A percentile compares a stretch with the other conserved stretches of the same genome.
Evolutionary conservation across 2,797 vertebrate genomes (phyloP).

Genomic region (Mormyrus hasselquistii): DNA sequence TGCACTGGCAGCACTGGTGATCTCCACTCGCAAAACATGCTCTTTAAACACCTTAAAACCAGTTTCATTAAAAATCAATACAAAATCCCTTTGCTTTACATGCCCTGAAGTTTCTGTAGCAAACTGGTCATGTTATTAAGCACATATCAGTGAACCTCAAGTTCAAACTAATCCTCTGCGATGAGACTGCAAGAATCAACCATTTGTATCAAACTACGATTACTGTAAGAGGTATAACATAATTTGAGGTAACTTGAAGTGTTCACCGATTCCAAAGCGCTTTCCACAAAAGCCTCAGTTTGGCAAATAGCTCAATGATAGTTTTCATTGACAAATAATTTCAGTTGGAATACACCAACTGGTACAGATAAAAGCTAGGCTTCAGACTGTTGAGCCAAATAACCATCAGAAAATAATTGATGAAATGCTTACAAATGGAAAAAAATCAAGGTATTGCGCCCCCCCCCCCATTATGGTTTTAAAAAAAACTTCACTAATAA

Average conservation of each 20-base stretch:
- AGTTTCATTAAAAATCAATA: not conserved
- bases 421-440: constrained; percentile 4
- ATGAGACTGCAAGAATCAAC: not conserved
- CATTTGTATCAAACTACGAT: not conserved
- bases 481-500: constrained; percentile 12
- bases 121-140: not conserved
- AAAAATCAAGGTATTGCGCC: not conserved
- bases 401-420: not conserved
- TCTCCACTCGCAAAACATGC: not conserved
- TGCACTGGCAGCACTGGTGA: not conserved
- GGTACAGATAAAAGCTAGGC: not conserved
- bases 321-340: not conserved
- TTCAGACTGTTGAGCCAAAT: not conserved
- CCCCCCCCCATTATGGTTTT: not conserved
- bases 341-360: not conserved
- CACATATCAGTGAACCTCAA: constrained; percentile 5
- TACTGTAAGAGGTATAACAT: constrained; percentile 10
- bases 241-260: not conserved
- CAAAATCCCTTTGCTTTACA: constrained; percentile 16
- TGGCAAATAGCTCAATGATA: constrained; percentile 14
- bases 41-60: not conserved
- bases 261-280: not conserved
- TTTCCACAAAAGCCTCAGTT: not conserved
- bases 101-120: not conserved
- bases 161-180: not conserved